phyloP scores from a whole-genome alignment of 2,113 vertebrate species.

The Heterotilapia buettikoferi region DNA sequence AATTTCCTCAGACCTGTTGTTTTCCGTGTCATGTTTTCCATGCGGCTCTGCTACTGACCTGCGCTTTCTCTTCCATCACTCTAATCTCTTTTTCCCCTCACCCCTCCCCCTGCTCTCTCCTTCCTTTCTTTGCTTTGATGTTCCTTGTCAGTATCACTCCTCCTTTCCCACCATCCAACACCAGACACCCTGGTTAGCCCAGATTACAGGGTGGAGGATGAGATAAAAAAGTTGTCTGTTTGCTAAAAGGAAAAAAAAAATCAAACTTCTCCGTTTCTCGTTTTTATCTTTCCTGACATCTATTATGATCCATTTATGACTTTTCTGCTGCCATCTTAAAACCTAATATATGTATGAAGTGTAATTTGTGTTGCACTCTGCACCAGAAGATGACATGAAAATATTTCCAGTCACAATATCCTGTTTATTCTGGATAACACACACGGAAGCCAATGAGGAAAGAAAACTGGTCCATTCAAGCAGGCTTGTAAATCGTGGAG shows the following conservation, averaged over 20 bases:
- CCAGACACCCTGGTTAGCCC: conserved; percentile 31
- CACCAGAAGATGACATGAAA: not conserved
- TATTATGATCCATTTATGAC: not conserved
- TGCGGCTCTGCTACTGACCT: conserved; percentile 13
- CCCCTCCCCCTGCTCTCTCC: not conserved
- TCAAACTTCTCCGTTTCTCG: not conserved
- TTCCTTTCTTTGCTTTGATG: conserved; percentile 46
- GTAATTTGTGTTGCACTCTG: not conserved
- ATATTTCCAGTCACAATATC: not conserved
- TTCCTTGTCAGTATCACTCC: conserved; percentile 50
- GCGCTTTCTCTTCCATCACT: conserved; percentile 30
- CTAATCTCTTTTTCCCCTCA: conserved; percentile 24
- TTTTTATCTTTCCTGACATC: not conserved
- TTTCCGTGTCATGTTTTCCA: conserved; percentile 16
- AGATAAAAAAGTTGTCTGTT: conserved; percentile 9
- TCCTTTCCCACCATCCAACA: not conserved
- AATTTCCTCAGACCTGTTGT: conserved; percentile 28
- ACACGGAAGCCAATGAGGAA: not conserved
- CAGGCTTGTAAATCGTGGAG: not conserved
- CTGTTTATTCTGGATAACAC: not conserved
- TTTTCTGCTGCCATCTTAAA: not conserved
- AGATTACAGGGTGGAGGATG: conserved; percentile 40
- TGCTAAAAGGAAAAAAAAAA: not conserved
- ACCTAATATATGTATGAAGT: not conserved
- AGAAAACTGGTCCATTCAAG: not conserved